Conservation (phyloP, 2,797 vertebrate genomes). For the Aphelocoma californica region DNA sequence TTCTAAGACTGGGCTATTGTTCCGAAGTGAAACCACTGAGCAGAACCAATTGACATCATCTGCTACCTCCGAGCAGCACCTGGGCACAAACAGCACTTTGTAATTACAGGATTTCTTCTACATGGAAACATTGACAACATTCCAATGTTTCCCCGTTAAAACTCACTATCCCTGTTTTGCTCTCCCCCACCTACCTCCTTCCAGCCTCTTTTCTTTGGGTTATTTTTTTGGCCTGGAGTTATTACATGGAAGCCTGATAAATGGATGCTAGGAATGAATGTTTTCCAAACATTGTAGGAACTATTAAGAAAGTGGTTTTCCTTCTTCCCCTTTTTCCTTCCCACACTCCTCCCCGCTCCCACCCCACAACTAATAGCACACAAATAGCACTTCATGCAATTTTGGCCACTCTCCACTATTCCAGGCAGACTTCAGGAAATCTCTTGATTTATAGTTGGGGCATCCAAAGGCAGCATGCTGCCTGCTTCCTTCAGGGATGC, state of each 20-base stretch:
- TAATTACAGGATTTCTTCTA: not conserved
- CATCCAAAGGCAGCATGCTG: slow-evolving; percentile 59
- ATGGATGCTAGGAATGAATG: slow-evolving; percentile 46
- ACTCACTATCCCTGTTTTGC: not conserved
- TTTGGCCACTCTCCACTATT: slow-evolving; percentile 63
- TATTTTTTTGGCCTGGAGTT: not conserved
- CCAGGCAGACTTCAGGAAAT: slow-evolving; percentile 66
- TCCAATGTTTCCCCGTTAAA: not conserved
- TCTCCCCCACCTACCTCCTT: not conserved
- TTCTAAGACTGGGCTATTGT: not conserved
- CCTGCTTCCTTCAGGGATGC: slow-evolving; percentile 61
- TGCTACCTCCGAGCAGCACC: not conserved
- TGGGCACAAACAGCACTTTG: slow-evolving; percentile 29
- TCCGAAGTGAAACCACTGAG: not conserved
- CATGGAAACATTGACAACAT: slow-evolving; percentile 33
- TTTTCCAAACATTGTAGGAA: slow-evolving; percentile 58
- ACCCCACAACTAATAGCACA: slow-evolving; percentile 51
- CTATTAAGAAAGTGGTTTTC: slow-evolving; percentile 60
- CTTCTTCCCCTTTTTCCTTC: slow-evolving; percentile 53
- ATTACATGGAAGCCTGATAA: slow-evolving; percentile 44
- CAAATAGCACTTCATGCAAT: slow-evolving; percentile 62
- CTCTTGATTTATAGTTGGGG: slow-evolving; percentile 64
- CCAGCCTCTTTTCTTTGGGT: not conserved
- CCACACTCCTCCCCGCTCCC: slow-evolving; percentile 14
- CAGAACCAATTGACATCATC: slow-evolving; percentile 7